These are phyloP conservation scores for Simalia tracyae DNA, from an alignment of 2,797 vertebrate genomes.

Conservation along the genomic window DNA sequence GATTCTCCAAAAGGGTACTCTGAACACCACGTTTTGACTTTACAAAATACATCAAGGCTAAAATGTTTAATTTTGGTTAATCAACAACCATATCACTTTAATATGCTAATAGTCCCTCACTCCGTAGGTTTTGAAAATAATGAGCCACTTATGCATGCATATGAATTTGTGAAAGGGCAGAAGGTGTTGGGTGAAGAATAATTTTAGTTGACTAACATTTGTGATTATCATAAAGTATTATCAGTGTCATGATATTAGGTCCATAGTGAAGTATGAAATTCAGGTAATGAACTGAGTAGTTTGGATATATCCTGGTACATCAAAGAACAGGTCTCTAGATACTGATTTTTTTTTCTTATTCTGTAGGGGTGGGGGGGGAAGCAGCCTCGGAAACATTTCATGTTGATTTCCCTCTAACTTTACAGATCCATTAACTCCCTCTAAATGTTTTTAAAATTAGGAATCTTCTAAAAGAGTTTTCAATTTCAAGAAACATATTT, in stretches of 20 bases:
- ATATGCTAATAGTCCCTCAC: conserved; percentile 5
- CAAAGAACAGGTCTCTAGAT: not conserved
- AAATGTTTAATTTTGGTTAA: not conserved
- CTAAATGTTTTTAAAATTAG: not conserved
- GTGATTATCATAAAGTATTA: conserved; percentile 15
- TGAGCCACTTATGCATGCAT: not conserved
- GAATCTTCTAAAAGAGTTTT: not conserved
- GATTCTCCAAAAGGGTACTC: not conserved
- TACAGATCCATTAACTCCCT: not conserved
- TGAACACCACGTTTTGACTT: not conserved
- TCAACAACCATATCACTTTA: not conserved
- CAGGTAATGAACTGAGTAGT: not conserved
- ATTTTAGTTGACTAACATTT: conserved; percentile 35
- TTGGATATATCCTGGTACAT: conserved; percentile 6
- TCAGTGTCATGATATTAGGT: conserved; percentile 15
- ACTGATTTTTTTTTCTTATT: no score
- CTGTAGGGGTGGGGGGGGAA: conserved; percentile 4
- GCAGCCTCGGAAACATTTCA: not conserved
- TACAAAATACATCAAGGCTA: not conserved
- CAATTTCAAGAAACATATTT: not conserved
- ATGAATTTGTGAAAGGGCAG: not conserved
- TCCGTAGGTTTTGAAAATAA: conserved; percentile 24
- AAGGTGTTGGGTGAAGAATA: not conserved
- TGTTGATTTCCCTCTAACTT: not conserved
- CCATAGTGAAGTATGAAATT: conserved; percentile 47